Evolutionary conservation across 2,888 invertebrate species (phyloP).

Genomic region (Muschampia plurimacula): DNA sequence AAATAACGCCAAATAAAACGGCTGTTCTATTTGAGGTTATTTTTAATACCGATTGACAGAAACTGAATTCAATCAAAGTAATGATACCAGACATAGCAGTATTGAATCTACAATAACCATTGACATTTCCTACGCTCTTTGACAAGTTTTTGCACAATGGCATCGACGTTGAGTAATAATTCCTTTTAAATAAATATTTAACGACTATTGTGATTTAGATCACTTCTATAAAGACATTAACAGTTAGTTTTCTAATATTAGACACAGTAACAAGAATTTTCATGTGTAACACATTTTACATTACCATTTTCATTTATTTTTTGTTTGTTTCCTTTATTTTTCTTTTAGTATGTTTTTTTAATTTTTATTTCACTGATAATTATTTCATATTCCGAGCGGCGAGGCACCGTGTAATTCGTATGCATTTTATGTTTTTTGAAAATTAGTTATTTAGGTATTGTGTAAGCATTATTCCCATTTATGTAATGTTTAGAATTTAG

Average conservation of each 20-base stretch:
- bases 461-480: conserved; percentile 81
- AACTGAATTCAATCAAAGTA: background rate
- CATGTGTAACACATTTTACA: conserved; percentile 67
- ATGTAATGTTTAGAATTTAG: conserved; percentile 69
- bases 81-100: conserved; percentile 27
- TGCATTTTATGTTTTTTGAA: conserved; percentile 60
- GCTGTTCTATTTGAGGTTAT: background rate
- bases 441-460: conserved; percentile 65
- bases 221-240: conserved; percentile 85
- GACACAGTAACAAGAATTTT: conserved; percentile 66
- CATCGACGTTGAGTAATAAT: conserved; percentile 63
- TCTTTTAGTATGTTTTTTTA: conserved; percentile 1
- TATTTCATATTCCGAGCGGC: conserved; percentile 55
- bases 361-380: conserved; percentile 54
- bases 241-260: conserved; percentile 76
- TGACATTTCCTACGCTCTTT: conserved; percentile 40
- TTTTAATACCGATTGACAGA: background rate
- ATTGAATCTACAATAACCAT: conserved; percentile 33
- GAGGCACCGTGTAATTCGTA: conserved; percentile 57
- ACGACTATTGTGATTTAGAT: conserved; percentile 77
- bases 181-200: conserved; percentile 66
- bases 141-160: conserved; percentile 62
- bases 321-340: conserved; percentile 48
- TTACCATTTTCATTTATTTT: conserved; percentile 68
- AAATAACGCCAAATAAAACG: background rate